A percentile compares a stretch with the other conserved stretches of the same genome.
These are phyloP conservation scores for Sphinx pinastri DNA, from an alignment of 2,888 invertebrate genomes.

Conservation along the genomic window DNA sequence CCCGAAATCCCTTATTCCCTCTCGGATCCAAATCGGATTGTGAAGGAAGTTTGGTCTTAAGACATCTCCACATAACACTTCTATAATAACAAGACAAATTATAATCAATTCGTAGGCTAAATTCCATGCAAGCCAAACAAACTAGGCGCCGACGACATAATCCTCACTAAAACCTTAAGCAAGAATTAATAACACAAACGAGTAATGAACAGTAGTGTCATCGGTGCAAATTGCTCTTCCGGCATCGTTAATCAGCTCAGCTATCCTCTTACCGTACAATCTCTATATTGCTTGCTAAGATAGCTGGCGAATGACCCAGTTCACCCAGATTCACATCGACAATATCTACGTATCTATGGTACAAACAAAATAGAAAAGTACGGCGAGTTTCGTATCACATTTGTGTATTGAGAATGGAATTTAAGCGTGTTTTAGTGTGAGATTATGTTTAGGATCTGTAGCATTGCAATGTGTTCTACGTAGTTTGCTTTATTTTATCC, in stretches of 20 bases:
- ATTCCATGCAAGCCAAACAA: constrained; percentile 2
- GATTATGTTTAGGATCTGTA: too few species aligned
- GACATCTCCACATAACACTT: background rate
- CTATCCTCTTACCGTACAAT: constrained; percentile 9
- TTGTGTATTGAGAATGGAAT: too few species aligned
- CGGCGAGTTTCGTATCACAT: too few species aligned
- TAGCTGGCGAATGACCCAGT: constrained; percentile 20
- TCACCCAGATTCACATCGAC: constrained; percentile 4
- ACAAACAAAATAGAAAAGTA: background rate
- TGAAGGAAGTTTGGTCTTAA: too few species aligned
- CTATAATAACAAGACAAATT: background rate
- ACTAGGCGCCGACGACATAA: background rate
- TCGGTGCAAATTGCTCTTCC: constrained; percentile 22
- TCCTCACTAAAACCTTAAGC: constrained; percentile 16
- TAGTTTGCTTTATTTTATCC: too few species aligned
- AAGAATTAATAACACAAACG: constrained; percentile 21
- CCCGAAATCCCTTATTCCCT: too few species aligned
- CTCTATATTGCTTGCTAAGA: constrained; percentile 16
- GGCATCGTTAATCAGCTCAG: constrained; percentile 19
- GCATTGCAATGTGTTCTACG: too few species aligned
- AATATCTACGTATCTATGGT: background rate
- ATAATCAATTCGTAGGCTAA: constrained; percentile 9
- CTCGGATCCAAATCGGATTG: too few species aligned
- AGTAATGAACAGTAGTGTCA: constrained; percentile 19
- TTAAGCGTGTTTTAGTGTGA: too few species aligned